Percentiles rank a stretch among this genome's conserved stretches.
phyloP scores from a whole-genome alignment of 2,797 vertebrate genomes.

The Scomberomorus guttatus region DNA sequence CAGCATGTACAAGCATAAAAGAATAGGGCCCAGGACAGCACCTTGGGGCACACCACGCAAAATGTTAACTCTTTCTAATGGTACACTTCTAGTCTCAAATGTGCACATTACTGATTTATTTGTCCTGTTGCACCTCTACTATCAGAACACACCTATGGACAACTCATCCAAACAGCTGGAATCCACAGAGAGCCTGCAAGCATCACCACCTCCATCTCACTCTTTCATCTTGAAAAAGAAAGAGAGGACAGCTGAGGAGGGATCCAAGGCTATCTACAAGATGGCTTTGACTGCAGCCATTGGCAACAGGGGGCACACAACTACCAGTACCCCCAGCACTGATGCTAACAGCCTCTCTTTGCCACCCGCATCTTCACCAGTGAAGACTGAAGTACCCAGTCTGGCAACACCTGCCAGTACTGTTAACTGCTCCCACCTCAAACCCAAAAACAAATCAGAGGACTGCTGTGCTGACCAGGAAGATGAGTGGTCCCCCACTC shows the following conservation, averaged over 20 bases:
- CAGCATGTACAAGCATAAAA: too few relatives aligned
- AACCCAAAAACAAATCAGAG: background rate
- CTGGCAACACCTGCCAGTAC: background rate
- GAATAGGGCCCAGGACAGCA: too few relatives aligned
- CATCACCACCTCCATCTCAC: conserved; percentile 15
- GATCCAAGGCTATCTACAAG: conserved; percentile 76
- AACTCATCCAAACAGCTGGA: conserved; percentile 21
- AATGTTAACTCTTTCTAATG: background rate
- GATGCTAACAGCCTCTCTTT: background rate
- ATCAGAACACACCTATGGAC: conserved; percentile 34
- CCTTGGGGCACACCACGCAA: too few relatives aligned
- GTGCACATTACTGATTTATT: background rate
- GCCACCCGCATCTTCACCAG: background rate
- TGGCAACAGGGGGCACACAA: conserved; percentile 10
- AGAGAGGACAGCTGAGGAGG: conserved; percentile 74
- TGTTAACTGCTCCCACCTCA: conserved; percentile 15
- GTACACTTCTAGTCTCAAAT: background rate
- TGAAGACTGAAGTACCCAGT: conserved; percentile 20
- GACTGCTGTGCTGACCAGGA: background rate
- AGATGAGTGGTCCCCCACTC: conserved; percentile 1
- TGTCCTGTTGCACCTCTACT: background rate
- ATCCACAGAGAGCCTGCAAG: conserved; percentile 5
- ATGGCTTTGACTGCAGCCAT: conserved; percentile 77
- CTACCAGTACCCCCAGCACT: background rate
- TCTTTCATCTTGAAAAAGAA: conserved; percentile 67